These are phyloP conservation scores for Cataglyphis rosenhaueri DNA, from an alignment of 2,888 invertebrate genomes.

Conservation along the genomic window DNA sequence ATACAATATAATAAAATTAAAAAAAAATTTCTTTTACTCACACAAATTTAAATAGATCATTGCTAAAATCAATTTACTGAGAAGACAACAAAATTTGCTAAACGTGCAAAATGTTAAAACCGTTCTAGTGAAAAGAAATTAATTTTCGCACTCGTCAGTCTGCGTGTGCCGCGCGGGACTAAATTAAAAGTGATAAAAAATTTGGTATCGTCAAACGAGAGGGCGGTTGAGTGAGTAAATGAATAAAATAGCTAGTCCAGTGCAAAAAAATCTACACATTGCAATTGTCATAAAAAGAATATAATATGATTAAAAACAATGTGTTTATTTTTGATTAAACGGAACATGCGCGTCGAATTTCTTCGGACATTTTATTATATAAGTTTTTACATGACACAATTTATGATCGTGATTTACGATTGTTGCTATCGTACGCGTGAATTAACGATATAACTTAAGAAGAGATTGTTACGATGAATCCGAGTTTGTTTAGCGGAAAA, in stretches of 20 bases:
- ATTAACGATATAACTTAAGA: not conserved
- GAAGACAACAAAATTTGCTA: constrained; percentile 38
- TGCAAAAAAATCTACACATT: not conserved
- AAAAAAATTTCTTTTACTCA: not conserved
- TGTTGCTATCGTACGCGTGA: not conserved
- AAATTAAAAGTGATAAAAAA: constrained; percentile 51
- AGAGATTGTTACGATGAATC: constrained; percentile 3
- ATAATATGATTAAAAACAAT: not conserved
- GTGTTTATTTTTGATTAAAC: not conserved
- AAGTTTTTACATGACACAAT: not conserved
- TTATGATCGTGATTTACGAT: constrained; percentile 4
- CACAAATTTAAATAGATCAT: constrained; percentile 7
- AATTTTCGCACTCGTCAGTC: constrained; percentile 38
- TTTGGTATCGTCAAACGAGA: constrained; percentile 18
- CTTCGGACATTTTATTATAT: not conserved
- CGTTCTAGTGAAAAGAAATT: constrained; percentile 37
- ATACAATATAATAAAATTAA: not conserved
- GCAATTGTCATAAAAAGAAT: constrained; percentile 23
- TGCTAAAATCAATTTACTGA: constrained; percentile 37
- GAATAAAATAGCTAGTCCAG: constrained; percentile 31
- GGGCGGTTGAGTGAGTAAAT: constrained; percentile 22
- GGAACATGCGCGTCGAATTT: not conserved
- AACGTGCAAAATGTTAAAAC: constrained; percentile 45
- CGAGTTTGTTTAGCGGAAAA: constrained; percentile 40
- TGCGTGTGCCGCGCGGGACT: constrained; percentile 35